These are phyloP conservation scores for Tolmerus cingulatus DNA, from an alignment of 2,888 invertebrate species.

Conservation along the genomic window DNA sequence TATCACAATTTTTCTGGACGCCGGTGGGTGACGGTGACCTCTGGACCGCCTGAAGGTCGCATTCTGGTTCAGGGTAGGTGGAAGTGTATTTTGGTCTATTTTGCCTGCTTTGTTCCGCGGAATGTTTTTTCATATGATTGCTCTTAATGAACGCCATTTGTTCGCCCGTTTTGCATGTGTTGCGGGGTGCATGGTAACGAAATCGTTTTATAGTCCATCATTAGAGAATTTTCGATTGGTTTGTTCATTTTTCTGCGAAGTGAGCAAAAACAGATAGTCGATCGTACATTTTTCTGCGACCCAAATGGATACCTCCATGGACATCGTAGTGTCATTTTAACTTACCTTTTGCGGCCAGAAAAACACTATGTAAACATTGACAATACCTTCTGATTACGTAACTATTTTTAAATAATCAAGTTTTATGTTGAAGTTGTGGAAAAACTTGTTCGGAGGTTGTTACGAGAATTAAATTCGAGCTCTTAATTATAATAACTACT, in stretches of 20 bases:
- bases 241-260: background rate
- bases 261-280: background rate
- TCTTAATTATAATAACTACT: background rate
- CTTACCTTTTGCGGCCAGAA: background rate
- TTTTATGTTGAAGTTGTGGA: background rate
- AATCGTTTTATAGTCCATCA: background rate
- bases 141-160: background rate
- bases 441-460: background rate
- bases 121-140: background rate
- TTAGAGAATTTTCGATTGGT: background rate
- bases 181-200: background rate
- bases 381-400: background rate
- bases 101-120: background rate
- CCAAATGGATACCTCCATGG: background rate
- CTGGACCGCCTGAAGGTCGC: slow-evolving; percentile 71
- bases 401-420: background rate
- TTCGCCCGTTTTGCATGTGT: background rate
- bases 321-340: background rate
- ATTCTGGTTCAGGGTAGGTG: slow-evolving; percentile 92
- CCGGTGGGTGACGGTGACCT: background rate
- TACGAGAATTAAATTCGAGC: background rate
- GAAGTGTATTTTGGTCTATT: slow-evolving; percentile 50
- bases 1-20: slow-evolving; percentile 6
- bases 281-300: background rate
- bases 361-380: background rate